Evolutionary conservation across 1,140 invertebrate genomes (phyloP).

Genomic region (Philotrypesis tridentata): DNA sequence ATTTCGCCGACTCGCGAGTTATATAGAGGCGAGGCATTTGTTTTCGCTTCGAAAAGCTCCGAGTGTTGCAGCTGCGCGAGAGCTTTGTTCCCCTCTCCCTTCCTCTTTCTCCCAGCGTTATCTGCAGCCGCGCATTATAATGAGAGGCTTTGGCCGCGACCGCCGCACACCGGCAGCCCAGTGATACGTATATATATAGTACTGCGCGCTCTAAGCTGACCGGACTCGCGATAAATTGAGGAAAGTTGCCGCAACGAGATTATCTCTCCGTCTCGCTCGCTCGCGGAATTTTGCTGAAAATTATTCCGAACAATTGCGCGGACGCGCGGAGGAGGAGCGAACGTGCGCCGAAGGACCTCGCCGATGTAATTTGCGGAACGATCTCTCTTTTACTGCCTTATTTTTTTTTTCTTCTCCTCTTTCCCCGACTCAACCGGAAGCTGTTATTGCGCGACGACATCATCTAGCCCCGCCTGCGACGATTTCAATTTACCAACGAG

Average conservation of each 20-base stretch:
- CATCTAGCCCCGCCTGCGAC: no score
- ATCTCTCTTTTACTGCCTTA: neutral
- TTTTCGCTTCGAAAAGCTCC: conserved; percentile 4
- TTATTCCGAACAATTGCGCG: neutral
- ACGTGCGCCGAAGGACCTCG: neutral
- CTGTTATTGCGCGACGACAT: neutral
- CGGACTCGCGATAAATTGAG: conserved; percentile 45
- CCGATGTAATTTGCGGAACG: neutral
- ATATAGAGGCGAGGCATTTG: neutral
- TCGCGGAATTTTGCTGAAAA: neutral
- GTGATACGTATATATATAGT: neutral
- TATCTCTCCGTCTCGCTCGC: conserved; percentile 33
- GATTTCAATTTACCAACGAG: neutral
- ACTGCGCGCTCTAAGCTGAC: conserved; percentile 11
- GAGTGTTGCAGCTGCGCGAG: neutral
- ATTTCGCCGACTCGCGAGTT: neutral
- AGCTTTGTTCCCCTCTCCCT: neutral
- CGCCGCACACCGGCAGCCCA: no score
- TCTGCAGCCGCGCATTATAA: conserved; percentile 17
- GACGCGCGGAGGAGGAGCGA: neutral
- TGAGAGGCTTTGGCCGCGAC: neutral
- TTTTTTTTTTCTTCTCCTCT: neutral
- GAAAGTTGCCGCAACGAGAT: conserved; percentile 46
- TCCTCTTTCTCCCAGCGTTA: neutral
- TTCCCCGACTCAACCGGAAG: neutral